Percentiles rank a stretch among this genome's conserved stretches.
Evolutionary conservation across 2,797 vertebrate species (phyloP).

Genomic region (Anas georgica): DNA sequence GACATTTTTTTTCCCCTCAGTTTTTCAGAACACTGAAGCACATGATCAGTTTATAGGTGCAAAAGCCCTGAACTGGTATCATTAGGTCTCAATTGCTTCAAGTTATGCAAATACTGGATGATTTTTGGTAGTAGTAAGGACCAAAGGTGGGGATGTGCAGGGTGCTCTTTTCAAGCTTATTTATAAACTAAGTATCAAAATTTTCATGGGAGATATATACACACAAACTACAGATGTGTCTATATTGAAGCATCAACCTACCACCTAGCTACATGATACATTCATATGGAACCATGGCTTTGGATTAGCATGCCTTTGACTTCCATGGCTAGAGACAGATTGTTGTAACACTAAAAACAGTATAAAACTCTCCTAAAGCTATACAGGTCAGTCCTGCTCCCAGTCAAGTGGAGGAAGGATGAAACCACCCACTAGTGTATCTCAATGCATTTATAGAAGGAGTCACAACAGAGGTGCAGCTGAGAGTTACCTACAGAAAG

Average conservation of each 20-base stretch:
- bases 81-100: neutral
- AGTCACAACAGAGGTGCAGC: neutral
- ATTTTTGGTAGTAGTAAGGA: neutral
- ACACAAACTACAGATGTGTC: neutral
- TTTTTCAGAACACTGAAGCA: neutral
- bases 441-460: neutral
- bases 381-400: neutral
- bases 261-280: neutral
- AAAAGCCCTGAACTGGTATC: neutral
- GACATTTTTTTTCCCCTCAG: neutral
- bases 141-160: neutral
- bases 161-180: neutral
- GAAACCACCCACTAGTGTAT: neutral
- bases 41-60: neutral
- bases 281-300: neutral
- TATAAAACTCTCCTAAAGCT: neutral
- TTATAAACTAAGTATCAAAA: neutral
- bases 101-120: neutral
- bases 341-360: neutral
- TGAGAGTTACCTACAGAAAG: neutral
- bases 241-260: neutral
- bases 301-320: neutral
- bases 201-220: neutral
- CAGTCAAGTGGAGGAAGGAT: neutral
- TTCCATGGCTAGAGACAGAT: neutral